Conservation (phyloP, 2,888 invertebrate species). For the Phrixothrix hirtus region DNA sequence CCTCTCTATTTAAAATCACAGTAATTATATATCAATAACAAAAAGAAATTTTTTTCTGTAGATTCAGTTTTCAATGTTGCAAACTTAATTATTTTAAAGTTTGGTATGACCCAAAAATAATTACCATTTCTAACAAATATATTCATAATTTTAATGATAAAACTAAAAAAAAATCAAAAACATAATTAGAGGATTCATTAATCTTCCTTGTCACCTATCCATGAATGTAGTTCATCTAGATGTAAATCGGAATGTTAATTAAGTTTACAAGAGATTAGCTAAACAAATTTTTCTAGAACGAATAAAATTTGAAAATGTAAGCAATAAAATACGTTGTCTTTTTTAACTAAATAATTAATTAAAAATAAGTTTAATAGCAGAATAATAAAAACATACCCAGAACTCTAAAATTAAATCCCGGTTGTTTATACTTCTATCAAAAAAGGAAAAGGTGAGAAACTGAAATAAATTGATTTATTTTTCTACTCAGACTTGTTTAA, state of each 20-base stretch:
- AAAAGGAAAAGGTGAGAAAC: slow-evolving; percentile 9
- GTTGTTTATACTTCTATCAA: background rate
- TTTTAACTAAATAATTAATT: background rate
- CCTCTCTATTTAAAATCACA: too few species aligned
- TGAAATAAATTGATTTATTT: slow-evolving; percentile 7
- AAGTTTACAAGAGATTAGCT: slow-evolving; percentile 8
- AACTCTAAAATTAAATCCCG: too few species aligned
- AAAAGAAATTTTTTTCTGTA: too few species aligned
- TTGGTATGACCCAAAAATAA: background rate
- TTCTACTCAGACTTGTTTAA: slow-evolving; percentile 4
- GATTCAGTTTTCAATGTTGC: background rate
- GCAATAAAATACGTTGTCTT: background rate
- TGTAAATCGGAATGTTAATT: slow-evolving; percentile 12
- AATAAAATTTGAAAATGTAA: slow-evolving; percentile 2
- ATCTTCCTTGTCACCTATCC: slow-evolving; percentile 10
- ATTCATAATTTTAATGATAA: slow-evolving; percentile 9
- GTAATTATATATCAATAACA: too few species aligned
- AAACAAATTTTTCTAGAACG: slow-evolving; percentile 1
- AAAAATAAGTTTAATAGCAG: background rate
- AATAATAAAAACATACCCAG: background rate
- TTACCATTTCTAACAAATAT: slow-evolving; percentile 2
- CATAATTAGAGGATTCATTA: slow-evolving; percentile 13
- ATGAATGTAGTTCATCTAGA: slow-evolving; percentile 10
- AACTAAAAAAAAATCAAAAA: slow-evolving; percentile 6
- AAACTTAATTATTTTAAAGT: background rate